Evolutionary conservation across 2,888 invertebrate genomes (phyloP).

Genomic region (Nomada fucata): DNA sequence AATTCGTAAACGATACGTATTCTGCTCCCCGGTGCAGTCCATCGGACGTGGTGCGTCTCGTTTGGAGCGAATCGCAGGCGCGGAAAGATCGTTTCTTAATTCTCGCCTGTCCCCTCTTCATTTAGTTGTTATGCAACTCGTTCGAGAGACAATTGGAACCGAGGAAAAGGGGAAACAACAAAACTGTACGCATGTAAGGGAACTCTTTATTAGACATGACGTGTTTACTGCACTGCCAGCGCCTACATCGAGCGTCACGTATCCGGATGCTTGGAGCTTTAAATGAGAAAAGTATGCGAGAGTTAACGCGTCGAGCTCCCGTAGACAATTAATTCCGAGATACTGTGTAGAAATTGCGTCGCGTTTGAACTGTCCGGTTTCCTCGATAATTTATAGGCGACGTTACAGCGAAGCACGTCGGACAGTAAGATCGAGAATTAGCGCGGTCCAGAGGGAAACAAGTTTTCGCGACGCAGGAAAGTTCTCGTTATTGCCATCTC

Average conservation of each 20-base stretch:
- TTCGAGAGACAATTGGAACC: background rate
- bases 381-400: background rate
- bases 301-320: too few species aligned
- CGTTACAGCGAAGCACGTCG: background rate
- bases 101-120: background rate
- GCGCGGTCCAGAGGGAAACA: conserved; percentile 22
- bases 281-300: conserved; percentile 2
- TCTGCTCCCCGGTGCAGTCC: conserved; percentile 3
- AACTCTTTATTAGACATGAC: conserved; percentile 14
- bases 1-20: conserved; percentile 50
- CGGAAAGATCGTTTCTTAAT: background rate
- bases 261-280: background rate
- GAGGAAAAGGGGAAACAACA: background rate
- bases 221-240: conserved; percentile 1
- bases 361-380: background rate
- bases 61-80: background rate
- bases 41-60: conserved; percentile 18
- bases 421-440: conserved; percentile 34
- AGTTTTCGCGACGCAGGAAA: background rate
- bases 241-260: background rate
- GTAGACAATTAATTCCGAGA: background rate
- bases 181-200: background rate
- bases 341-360: background rate
- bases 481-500: background rate
- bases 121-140: too few species aligned